Percentiles rank a stretch among this genome's conserved stretches.
Evolutionary conservation across 2,113 vertebrate species (phyloP).

Genomic region (Apteryx mantelli): DNA sequence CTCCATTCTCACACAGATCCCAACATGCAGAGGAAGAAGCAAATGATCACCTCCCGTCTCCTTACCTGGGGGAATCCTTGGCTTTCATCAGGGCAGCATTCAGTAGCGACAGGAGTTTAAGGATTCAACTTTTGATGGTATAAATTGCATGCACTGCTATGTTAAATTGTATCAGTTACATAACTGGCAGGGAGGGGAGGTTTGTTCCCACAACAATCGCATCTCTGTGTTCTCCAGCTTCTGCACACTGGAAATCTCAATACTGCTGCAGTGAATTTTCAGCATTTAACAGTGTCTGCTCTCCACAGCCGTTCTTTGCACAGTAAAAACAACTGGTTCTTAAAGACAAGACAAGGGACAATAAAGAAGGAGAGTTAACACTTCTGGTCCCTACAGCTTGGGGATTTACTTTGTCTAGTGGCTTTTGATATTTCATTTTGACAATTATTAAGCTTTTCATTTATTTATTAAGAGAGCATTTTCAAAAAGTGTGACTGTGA

Average conservation of each 20-base stretch:
- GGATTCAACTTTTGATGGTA: background rate
- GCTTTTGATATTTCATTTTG: conserved; percentile 11
- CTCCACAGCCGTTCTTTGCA: background rate
- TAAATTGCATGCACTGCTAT: background rate
- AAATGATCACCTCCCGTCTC: background rate
- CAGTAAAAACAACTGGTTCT: conserved; percentile 42
- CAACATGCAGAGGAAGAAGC: background rate
- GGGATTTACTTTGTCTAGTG: background rate
- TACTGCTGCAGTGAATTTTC: conserved; percentile 53
- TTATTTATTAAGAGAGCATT: conserved; percentile 47
- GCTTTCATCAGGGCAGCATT: background rate
- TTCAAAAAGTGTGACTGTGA: background rate
- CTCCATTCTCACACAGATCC: background rate
- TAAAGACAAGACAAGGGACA: conserved; percentile 29
- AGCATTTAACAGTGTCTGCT: conserved; percentile 2
- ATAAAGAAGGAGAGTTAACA: conserved; percentile 40
- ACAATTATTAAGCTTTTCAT: conserved; percentile 21
- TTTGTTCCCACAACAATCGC: background rate
- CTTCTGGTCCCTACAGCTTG: background rate
- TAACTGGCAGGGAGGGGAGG: background rate
- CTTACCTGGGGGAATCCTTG: background rate
- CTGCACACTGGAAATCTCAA: conserved; percentile 26
- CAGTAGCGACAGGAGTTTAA: background rate
- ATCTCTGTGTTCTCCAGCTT: background rate
- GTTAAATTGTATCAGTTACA: background rate